Conservation (phyloP, 2,797 vertebrate genomes). For the Anableps anableps region DNA sequence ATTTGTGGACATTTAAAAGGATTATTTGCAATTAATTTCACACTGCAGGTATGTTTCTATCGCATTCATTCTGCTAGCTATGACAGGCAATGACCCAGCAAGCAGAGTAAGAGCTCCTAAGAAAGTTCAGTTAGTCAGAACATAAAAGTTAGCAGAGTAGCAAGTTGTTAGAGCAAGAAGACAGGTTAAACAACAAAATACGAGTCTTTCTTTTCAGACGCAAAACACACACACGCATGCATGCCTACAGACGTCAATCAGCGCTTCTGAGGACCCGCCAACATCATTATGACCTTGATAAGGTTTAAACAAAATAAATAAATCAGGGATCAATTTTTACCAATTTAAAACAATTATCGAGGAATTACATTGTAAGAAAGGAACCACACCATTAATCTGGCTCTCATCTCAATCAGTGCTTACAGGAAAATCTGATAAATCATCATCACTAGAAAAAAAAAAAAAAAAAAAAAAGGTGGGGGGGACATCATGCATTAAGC, state of each 20-base stretch:
- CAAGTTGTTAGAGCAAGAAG: slow-evolving; percentile 43
- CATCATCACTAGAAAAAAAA: slow-evolving; percentile 18
- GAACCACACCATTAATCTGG: slow-evolving; percentile 33
- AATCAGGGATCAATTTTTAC: slow-evolving; percentile 44
- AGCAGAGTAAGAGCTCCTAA: slow-evolving; percentile 24
- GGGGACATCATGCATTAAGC: slow-evolving; percentile 69
- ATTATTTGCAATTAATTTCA: not conserved
- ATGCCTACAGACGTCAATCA: slow-evolving; percentile 22
- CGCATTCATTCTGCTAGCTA: not conserved
- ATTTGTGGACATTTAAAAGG: slow-evolving; percentile 1
- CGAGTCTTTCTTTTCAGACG: slow-evolving; percentile 17
- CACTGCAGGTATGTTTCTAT: not conserved
- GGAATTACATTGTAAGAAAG: slow-evolving; percentile 44
- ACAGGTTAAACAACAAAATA: slow-evolving; percentile 37
- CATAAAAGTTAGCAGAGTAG: slow-evolving; percentile 43
- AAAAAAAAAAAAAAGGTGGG: slow-evolving; percentile 41
- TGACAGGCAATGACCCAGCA: slow-evolving; percentile 13
- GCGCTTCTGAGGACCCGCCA: slow-evolving; percentile 14
- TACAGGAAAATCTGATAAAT: slow-evolving; percentile 58
- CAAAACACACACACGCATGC: slow-evolving; percentile 16
- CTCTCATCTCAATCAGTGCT: slow-evolving; percentile 68
- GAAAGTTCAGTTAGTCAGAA: slow-evolving; percentile 46
- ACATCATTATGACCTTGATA: slow-evolving; percentile 23
- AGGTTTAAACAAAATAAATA: slow-evolving; percentile 30
- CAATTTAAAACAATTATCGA: slow-evolving; percentile 58